Evolutionary conservation across 1,140 invertebrate genomes (phyloP), one percentile per base, ranked within the genome.

Genomic region (Papilio machaon): DNA sequence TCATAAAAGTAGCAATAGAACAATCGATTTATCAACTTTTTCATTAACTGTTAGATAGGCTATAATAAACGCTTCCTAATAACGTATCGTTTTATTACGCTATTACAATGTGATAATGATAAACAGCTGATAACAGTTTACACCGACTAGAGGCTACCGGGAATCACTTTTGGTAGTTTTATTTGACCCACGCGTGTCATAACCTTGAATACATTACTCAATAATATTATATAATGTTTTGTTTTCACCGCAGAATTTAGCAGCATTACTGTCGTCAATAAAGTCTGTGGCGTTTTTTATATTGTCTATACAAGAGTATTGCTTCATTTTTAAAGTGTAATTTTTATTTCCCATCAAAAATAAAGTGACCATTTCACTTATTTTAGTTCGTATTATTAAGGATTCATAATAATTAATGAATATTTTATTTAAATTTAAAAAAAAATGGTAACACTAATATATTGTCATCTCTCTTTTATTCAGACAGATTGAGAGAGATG

Each of bases 11-110:
- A 67, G 30, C 7, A 4, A 67, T 35, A 67, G 3, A 35, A 35
- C 30, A 67, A 67, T 67, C 64, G 64, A 67, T 67, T 38, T 67
- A 67, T 67, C 64, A 67, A 67, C 11, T 67, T 67, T 67, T 67
- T 67, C 64, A 67, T 67, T 67, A 67, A 67, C 64, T 67, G 30
- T 67, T 60, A 60, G 58, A 60, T 67, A 35, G 64, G 30, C 10
- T 35, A 30, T 35, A 67, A 67, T 67, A 67, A 67, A 67, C 64
- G 23, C 64, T 67, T 67, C 64, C 64, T 67, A 67, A 67, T 67
- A 67, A 64, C 8, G 10, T 67, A 67, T 67, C 11, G 23, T 67
- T 67, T 67, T 67, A 67, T 30, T 67, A 35, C 10, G 64, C 23
- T 67, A 67, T 67, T 67, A 67, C 23, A 35, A 30, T 35, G 64